Percentiles rank a stretch among this genome's conserved stretches.
Evolutionary conservation across 2,797 vertebrate species (phyloP).

Genomic region (Phalanger gymnotis): DNA sequence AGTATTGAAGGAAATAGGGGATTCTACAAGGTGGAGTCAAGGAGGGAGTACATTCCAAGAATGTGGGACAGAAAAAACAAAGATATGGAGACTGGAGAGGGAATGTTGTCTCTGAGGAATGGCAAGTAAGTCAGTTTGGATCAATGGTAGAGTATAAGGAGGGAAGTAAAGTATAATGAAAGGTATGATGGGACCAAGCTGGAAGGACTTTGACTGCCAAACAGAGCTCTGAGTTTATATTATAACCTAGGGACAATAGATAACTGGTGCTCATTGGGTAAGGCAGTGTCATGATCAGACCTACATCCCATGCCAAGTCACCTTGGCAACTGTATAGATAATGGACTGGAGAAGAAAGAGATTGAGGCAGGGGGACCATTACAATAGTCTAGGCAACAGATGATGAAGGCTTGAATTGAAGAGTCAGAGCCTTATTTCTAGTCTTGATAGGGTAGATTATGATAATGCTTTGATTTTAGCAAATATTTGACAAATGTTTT

Average conservation of each 20-base stretch:
- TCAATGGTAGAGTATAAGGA: no score
- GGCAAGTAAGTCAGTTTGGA: no score
- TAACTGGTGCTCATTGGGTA: not conserved
- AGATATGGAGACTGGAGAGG: no score
- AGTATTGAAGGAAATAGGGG: no score
- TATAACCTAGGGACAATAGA: not conserved
- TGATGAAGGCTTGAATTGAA: not conserved
- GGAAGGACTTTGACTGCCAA: no score
- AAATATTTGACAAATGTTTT: not conserved
- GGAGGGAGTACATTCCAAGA: no score
- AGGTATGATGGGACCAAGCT: no score
- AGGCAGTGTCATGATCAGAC: not conserved
- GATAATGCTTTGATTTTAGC: not conserved
- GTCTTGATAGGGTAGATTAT: not conserved
- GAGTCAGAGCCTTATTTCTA: not conserved
- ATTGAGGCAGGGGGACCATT: not conserved
- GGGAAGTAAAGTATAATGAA: no score
- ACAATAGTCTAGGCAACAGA: not conserved
- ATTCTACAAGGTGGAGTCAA: no score
- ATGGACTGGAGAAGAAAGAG: not conserved
- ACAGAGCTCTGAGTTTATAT: not conserved
- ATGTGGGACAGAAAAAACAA: no score
- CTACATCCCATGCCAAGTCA: not conserved
- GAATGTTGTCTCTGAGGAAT: no score
- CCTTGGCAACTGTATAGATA: not conserved